These are phyloP conservation scores for Volucella zonaria DNA, from an alignment of 2,888 invertebrate genomes.

Conservation along the genomic window DNA sequence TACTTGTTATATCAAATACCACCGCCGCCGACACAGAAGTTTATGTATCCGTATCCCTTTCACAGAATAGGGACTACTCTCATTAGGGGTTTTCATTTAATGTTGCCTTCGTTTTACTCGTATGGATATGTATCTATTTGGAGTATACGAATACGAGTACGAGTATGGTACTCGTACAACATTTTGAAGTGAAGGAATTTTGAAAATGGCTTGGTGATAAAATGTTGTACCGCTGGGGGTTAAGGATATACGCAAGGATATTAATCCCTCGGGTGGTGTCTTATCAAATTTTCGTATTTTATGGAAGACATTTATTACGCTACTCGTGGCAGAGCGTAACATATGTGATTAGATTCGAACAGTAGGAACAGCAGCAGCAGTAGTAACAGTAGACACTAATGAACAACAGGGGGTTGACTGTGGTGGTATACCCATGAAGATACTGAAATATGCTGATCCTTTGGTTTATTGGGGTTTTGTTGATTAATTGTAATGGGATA, in stretches of 20 bases:
- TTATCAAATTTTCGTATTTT: constrained; percentile 70
- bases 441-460: constrained; percentile 21
- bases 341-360: constrained; percentile 47
- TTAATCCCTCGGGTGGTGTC: constrained; percentile 51
- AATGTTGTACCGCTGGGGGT: constrained; percentile 27
- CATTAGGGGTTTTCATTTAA: constrained; percentile 37
- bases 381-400: constrained; percentile 12
- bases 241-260: constrained; percentile 48
- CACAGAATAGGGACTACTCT: constrained; percentile 29
- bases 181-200: constrained; percentile 43
- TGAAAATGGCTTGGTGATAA: constrained; percentile 49
- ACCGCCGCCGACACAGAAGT: constrained; percentile 19
- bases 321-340: constrained; percentile 49
- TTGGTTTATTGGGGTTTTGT: constrained; percentile 7
- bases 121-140: too few relatives aligned
- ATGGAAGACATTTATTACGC: constrained; percentile 66
- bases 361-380: background rate
- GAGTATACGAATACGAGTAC: too few relatives aligned
- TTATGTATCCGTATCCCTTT: constrained; percentile 29
- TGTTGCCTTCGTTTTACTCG: constrained; percentile 1
- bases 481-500: constrained; percentile 67
- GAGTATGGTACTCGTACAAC: too few relatives aligned
- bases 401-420: background rate
- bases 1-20: constrained; percentile 4
- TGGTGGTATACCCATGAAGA: background rate